phyloP scores from a whole-genome alignment of 2,113 vertebrate species.

The Herpetotheres cachinnans region DNA sequence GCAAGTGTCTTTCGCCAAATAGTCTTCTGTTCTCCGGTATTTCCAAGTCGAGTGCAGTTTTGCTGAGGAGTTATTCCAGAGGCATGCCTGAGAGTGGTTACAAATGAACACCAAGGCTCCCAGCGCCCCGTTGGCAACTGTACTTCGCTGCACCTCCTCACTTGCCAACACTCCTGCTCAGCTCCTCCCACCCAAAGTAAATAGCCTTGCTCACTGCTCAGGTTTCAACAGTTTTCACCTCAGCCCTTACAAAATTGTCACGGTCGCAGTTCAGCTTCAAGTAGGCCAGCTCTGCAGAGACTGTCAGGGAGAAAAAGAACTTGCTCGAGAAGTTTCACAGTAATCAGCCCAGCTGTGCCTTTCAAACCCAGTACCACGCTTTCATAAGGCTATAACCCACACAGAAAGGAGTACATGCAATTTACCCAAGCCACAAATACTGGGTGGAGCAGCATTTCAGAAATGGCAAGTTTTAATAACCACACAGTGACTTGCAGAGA shows the following conservation, averaged over 20 bases:
- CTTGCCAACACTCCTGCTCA: background rate
- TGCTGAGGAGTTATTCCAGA: background rate
- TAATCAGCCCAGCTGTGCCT: background rate
- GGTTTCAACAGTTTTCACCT: conserved; percentile 20
- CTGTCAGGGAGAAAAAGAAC: background rate
- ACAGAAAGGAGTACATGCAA: background rate
- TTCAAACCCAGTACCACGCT: background rate
- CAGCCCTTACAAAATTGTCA: background rate
- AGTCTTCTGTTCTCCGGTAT: background rate
- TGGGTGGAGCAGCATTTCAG: conserved; percentile 20
- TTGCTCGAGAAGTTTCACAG: background rate
- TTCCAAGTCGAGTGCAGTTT: background rate
- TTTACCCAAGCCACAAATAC: conserved; percentile 5
- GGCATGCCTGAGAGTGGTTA: background rate
- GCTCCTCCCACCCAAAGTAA: conserved; percentile 33
- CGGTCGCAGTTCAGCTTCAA: background rate
- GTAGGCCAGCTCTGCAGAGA: background rate
- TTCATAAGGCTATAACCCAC: background rate
- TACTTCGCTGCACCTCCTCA: background rate
- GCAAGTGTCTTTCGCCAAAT: background rate
- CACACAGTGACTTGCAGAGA: background rate
- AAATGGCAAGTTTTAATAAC: conserved; percentile 15
- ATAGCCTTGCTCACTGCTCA: conserved; percentile 20
- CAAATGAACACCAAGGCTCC: background rate
- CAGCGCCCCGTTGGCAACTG: background rate